Evolutionary conservation across 2,113 vertebrate genomes (phyloP).

Genomic region (Eulacestoma nigropectus): DNA sequence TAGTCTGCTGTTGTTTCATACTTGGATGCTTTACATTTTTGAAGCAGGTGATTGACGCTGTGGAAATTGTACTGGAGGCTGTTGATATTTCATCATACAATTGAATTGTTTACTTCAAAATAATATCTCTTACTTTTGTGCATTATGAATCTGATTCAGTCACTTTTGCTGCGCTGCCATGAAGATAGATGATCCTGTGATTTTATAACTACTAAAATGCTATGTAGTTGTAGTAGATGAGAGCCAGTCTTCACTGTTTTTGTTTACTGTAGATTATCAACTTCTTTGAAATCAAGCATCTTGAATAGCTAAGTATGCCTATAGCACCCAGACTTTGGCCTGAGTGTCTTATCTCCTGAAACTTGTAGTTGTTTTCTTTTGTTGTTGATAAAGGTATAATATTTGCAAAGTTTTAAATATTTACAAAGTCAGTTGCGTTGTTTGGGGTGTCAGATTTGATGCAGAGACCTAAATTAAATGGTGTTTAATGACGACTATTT

Average conservation of each 20-base stretch:
- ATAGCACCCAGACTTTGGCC: background rate
- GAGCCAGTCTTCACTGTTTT: background rate
- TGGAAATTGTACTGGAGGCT: background rate
- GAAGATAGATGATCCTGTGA: background rate
- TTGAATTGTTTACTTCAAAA: background rate
- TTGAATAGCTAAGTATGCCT: background rate
- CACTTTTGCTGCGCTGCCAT: fast-evolving
- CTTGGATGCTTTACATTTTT: background rate
- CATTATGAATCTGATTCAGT: background rate
- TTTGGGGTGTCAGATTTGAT: background rate
- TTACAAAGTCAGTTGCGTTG: background rate
- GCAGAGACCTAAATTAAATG: background rate
- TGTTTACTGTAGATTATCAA: background rate
- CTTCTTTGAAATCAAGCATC: background rate
- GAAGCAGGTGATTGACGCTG: background rate
- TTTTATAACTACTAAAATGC: background rate
- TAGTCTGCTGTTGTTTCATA: background rate
- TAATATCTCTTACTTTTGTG: background rate
- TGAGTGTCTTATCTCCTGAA: background rate
- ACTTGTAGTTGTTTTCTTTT: background rate
- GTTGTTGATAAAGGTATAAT: background rate
- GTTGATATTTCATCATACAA: background rate
- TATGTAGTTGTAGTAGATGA: background rate
- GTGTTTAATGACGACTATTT: background rate
- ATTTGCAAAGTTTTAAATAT: background rate